These are phyloP conservation scores for Zosterops lateralis DNA, from an alignment of 2,113 vertebrate species.

Conservation along the genomic window DNA sequence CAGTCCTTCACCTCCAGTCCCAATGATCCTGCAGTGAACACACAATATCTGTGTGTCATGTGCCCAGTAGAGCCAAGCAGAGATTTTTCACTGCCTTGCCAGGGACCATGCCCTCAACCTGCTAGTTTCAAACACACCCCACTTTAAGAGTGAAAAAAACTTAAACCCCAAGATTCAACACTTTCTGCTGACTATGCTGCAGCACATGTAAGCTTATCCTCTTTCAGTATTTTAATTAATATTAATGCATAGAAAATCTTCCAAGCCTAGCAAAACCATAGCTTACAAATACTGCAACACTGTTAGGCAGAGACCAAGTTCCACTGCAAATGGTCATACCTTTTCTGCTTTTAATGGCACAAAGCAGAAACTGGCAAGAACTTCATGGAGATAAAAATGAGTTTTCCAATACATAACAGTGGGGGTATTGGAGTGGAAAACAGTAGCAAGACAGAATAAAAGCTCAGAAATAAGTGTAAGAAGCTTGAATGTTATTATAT, in stretches of 20 bases:
- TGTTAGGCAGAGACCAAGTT: neutral
- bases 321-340: rapidly evolving
- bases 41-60: neutral
- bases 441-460: neutral
- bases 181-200: rapidly evolving
- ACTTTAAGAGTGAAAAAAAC: neutral
- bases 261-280: neutral
- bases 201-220: neutral
- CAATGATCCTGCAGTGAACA: neutral
- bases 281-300: neutral
- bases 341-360: neutral
- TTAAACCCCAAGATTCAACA: neutral
- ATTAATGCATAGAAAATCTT: neutral
- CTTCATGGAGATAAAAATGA: neutral
- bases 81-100: neutral
- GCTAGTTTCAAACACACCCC: neutral
- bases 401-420: neutral
- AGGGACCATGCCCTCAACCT: neutral
- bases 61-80: neutral
- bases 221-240: neutral
- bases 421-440: neutral
- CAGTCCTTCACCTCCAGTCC: neutral
- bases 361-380: neutral
- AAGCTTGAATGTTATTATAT: neutral
- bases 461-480: neutral